A percentile compares a stretch with the other conserved stretches of the same genome.
phyloP scores from a whole-genome alignment of 30 jellyfish, hydroid and myxozoan species.

The Aurelia coerulea region DNA sequence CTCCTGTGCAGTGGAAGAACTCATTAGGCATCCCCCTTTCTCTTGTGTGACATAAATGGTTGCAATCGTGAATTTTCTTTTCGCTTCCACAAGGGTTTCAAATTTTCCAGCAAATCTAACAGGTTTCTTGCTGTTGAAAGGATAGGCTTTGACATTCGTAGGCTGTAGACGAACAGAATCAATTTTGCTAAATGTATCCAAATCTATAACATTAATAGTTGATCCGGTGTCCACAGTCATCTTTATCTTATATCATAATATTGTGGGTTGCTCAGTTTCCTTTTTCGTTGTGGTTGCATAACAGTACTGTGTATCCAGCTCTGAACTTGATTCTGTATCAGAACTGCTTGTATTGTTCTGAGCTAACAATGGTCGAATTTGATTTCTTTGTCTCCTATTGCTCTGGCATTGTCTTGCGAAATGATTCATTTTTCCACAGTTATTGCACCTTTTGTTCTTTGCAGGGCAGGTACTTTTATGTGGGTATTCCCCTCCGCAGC shows the following conservation, averaged over 20 bases:
- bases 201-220: conserved; percentile 25
- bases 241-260: background rate
- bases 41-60: background rate
- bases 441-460: no score
- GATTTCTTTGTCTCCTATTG: no score
- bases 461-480: no score
- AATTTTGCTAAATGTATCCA: conserved; percentile 9
- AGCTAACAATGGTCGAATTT: no score
- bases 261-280: background rate
- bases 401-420: no score
- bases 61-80: background rate
- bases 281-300: no score
- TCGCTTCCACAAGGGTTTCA: background rate
- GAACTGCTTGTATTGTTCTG: no score
- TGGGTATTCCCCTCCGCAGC: no score
- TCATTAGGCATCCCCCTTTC: conserved; percentile 24
- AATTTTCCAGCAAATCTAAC: conserved; percentile 10
- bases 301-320: no score
- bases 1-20: conserved; percentile 17
- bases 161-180: conserved; percentile 2
- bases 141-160: conserved; percentile 37
- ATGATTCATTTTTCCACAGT: no score
- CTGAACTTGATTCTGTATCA: no score
- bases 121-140: conserved; percentile 24
- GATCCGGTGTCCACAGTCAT: conserved; percentile 41